Evolutionary conservation across 2,888 invertebrate genomes (phyloP).

Genomic region (Balanococcus diminutus): DNA sequence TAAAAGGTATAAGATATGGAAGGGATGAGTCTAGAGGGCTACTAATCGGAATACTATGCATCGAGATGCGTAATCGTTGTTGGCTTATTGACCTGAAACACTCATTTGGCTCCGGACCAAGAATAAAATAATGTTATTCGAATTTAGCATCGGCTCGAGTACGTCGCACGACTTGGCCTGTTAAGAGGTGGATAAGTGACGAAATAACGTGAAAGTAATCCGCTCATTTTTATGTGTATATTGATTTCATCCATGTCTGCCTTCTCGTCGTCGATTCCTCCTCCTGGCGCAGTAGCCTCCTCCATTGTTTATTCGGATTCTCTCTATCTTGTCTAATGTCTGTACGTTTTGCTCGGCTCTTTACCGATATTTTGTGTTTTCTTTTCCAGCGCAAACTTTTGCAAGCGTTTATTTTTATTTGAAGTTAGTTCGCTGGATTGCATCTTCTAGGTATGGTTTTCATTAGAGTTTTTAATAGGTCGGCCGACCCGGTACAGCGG

Average conservation of each 20-base stretch:
- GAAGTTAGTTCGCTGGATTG: background rate
- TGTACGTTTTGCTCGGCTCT: background rate
- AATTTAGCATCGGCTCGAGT: background rate
- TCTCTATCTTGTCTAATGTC: background rate
- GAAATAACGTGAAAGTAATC: background rate
- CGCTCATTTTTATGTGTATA: background rate
- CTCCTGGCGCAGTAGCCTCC: background rate
- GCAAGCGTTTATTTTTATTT: background rate
- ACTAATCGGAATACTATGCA: background rate
- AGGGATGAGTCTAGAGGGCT: background rate
- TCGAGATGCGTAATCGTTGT: background rate
- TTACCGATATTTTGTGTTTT: background rate
- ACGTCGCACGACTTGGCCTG: background rate
- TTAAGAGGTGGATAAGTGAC: background rate
- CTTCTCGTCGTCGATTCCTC: background rate
- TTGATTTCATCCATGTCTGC: background rate
- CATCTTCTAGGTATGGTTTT: background rate
- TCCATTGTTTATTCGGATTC: background rate
- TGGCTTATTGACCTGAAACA: slow-evolving; percentile 15
- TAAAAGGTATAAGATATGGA: too few relatives aligned
- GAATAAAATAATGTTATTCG: background rate
- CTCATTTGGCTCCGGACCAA: background rate
- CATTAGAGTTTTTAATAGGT: background rate
- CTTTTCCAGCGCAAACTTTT: background rate
- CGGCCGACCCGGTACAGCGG: background rate